Evolutionary conservation across 2,888 invertebrate species (phyloP).

Genomic region (Pristionchus maxplancki): DNA sequence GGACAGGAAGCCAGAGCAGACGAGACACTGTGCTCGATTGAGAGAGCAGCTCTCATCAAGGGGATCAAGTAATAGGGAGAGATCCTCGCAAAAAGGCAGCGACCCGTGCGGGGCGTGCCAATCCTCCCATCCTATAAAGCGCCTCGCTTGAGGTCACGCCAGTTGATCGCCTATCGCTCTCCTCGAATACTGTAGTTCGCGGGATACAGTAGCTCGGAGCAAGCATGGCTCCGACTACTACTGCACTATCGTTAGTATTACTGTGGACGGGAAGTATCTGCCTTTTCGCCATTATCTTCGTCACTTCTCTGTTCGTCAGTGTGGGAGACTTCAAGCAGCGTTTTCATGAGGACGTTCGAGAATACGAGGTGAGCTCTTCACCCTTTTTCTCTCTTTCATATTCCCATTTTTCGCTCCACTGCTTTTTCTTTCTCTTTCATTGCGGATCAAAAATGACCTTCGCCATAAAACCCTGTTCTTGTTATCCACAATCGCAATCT

Average conservation of each 20-base stretch:
- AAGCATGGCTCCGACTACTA: background rate
- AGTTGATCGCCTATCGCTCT: background rate
- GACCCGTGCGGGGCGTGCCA: conserved; percentile 40
- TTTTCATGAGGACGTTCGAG: background rate
- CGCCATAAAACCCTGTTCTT: background rate
- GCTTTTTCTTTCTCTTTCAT: background rate
- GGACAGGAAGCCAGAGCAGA: background rate
- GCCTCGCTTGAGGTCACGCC: background rate
- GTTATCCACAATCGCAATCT: background rate
- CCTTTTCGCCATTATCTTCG: background rate
- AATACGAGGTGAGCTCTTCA: conserved; percentile 19
- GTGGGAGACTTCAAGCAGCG: conserved; percentile 7
- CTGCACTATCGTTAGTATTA: background rate
- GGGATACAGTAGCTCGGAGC: background rate
- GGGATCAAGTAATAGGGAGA: conserved; percentile 13
- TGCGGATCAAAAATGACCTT: background rate
- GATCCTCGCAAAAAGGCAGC: conserved; percentile 15
- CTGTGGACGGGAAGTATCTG: background rate
- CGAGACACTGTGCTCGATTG: background rate
- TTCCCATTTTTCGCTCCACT: background rate
- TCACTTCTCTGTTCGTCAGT: background rate
- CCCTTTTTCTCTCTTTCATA: too few relatives aligned
- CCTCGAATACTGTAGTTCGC: background rate
- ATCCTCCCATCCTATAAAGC: conserved; percentile 10
- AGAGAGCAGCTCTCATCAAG: conserved; percentile 30